Base-by-base conservation (phyloP, 1,140 invertebrate genomes). In the Drosophila subobscura region DNA sequence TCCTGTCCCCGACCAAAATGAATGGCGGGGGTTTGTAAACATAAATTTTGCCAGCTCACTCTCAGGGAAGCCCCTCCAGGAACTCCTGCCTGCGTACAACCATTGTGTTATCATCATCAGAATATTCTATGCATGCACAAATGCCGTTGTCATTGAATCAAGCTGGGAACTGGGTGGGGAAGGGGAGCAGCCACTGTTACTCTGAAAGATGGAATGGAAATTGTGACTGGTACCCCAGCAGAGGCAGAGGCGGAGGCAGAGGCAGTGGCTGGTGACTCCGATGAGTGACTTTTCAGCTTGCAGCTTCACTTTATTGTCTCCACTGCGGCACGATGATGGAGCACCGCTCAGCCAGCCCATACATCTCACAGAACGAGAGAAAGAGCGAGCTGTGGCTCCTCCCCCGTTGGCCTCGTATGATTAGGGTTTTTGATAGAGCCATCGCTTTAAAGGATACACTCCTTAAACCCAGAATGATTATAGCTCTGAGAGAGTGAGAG, bases 71-170 rank as follows among this genome's bases (percentile, higher is more conserved):
- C n/a, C 25, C n/a, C 16, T 20, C 44, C 33, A 6, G 23, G 25
- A n/a, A 45, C 29, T 50, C 46, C 46, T 57, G 55, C 41, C 65
- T 65, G 2, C 33, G 16, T 12, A 4, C 33, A 37, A 10, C 33
- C 77, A 85, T 85, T 85, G 83, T 88, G 83, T 83, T 88, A 88
- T 88, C 67, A 88, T 88, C 83, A 88, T 67, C 78, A 71, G 72
- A 83, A 88, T 88, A 88, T 88, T 88, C 83, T 88, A 88, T 88
- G 83, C 83, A 88, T 88, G 83, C 83, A 88, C 78, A 86, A 86
- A 88, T 83, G 81, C 81, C 74, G 81, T 85, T 85, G 81, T 85
- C 83, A 88, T 85, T 88, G 83, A 88, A 85, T 85, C 81, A 85
- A 64, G 66, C 59, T 66, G 80, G 51, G 40, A 27, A 63, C 20